Evolutionary conservation across 2,888 invertebrate genomes (phyloP).

Genomic region (Heliconius charithonia): DNA sequence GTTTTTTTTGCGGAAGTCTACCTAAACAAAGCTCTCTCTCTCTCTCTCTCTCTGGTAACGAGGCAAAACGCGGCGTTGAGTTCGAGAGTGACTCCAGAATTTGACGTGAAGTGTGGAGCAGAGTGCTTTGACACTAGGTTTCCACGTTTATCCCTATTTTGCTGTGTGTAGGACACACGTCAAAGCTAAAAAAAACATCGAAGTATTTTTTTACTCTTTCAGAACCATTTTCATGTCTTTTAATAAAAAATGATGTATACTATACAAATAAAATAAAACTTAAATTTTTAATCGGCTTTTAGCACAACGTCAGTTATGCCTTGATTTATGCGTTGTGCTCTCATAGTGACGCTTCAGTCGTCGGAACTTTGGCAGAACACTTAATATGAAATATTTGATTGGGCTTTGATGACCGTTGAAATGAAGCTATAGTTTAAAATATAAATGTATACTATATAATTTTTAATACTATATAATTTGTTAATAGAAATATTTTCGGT

Average conservation of each 20-base stretch:
- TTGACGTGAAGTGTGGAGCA: background rate
- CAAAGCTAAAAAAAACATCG: too few species aligned
- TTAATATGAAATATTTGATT: background rate
- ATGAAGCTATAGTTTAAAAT: background rate
- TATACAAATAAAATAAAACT: constrained; percentile 36
- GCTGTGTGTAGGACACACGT: background rate
- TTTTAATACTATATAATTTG: too few species aligned
- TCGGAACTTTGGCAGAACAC: constrained; percentile 6
- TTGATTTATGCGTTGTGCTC: constrained; percentile 24
- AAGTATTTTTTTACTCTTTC: background rate
- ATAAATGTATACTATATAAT: too few species aligned
- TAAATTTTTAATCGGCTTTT: constrained; percentile 39
- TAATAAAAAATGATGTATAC: constrained; percentile 22
- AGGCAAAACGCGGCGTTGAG: background rate
- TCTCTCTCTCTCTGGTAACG: background rate
- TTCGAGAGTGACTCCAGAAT: background rate
- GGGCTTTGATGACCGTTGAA: background rate
- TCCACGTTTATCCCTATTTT: background rate
- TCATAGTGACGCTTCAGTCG: constrained; percentile 14
- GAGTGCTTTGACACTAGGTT: background rate
- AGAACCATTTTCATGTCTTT: background rate
- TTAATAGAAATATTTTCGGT: too few species aligned
- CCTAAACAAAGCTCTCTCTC: background rate
- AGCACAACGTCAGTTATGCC: constrained; percentile 24
- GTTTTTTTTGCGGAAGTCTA: too few species aligned